phyloP scores from a whole-genome alignment of 1,140 invertebrate species.

The Papilio machaon region DNA sequence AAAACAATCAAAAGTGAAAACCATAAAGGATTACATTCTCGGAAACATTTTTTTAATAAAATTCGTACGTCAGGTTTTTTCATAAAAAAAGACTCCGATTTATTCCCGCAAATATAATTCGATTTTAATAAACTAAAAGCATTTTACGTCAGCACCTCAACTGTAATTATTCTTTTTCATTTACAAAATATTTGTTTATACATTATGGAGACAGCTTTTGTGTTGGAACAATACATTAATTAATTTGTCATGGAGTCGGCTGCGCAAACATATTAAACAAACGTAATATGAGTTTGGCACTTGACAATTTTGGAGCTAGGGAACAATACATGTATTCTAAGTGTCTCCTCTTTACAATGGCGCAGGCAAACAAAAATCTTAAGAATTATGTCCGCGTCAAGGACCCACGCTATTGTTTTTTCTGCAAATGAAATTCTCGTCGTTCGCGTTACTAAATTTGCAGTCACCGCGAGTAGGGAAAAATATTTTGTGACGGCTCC shows the following conservation, averaged over 20 bases:
- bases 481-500: slow-evolving; percentile 25
- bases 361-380: slow-evolving; percentile 48
- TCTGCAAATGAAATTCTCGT: slow-evolving; percentile 39
- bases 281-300: slow-evolving; percentile 60
- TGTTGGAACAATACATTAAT: slow-evolving; percentile 63
- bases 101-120: slow-evolving; percentile 28
- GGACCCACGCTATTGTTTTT: slow-evolving; percentile 43
- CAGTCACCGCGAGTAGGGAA: slow-evolving; percentile 22
- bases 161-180: slow-evolving; percentile 24
- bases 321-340: slow-evolving; percentile 54
- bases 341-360: slow-evolving; percentile 52
- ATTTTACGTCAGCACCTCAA: slow-evolving; percentile 25
- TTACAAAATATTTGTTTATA: slow-evolving; percentile 39
- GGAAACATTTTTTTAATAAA: not conserved
- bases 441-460: slow-evolving; percentile 35
- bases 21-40: not conserved
- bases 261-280: slow-evolving; percentile 57
- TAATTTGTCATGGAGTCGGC: slow-evolving; percentile 57
- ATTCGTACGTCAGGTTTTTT: not conserved
- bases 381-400: slow-evolving; percentile 41
- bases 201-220: slow-evolving; percentile 49
- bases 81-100: slow-evolving; percentile 19
- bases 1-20: slow-evolving; percentile 1
- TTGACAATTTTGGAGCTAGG: slow-evolving; percentile 49
- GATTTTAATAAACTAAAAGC: slow-evolving; percentile 30